Percentiles rank a stretch among this genome's conserved stretches.
Evolutionary conservation across 2,797 vertebrate genomes (phyloP).

Genomic region (Dendrocincla fuliginosa): DNA sequence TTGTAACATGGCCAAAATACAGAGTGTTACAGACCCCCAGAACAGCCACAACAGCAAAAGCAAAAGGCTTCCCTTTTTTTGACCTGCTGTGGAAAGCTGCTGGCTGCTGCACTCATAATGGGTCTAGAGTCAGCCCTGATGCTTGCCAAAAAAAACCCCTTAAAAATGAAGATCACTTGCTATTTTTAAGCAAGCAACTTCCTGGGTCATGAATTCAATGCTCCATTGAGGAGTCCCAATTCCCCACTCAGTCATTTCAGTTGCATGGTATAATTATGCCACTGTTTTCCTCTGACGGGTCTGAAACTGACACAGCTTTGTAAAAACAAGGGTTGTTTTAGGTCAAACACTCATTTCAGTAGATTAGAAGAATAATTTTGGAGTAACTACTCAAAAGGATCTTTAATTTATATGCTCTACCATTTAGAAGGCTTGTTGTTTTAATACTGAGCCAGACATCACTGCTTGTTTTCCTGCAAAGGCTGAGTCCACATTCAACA

Average conservation of each 20-base stretch:
- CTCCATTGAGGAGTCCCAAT: neutral
- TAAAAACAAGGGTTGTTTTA: neutral
- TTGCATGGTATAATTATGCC: neutral
- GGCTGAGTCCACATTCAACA: neutral
- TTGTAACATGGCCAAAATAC: neutral
- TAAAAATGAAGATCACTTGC: neutral
- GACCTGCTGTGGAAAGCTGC: neutral
- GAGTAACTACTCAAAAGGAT: neutral
- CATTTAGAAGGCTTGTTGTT: neutral
- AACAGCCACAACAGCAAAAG: neutral
- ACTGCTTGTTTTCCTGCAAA: neutral
- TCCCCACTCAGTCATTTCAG: neutral
- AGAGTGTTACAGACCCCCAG: neutral
- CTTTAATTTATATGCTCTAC: neutral
- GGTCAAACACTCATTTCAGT: neutral
- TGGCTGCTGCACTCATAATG: neutral
- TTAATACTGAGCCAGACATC: neutral
- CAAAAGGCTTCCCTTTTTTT: neutral
- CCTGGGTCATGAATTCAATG: neutral
- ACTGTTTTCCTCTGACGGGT: neutral
- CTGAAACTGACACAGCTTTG: constrained; percentile 2
- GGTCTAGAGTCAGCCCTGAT: neutral
- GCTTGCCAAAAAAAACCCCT: neutral
- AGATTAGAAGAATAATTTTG: neutral
- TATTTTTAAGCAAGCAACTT: neutral